phyloP scores from a whole-genome alignment of 2,113 vertebrate species.

The Carlito syrichta region DNA sequence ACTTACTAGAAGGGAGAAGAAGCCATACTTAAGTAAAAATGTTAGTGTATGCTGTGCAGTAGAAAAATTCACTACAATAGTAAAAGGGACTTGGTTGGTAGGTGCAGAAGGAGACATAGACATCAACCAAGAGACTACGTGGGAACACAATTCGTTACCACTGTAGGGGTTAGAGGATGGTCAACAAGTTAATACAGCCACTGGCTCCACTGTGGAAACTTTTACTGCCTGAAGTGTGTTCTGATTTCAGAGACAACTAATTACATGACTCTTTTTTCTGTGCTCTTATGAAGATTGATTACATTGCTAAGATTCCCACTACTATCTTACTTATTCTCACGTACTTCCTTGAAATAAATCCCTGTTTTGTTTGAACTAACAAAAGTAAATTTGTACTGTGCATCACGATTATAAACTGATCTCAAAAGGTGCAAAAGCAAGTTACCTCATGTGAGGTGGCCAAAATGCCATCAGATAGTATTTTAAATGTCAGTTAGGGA shows the following conservation, averaged over 20 bases:
- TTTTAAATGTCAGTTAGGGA: neutral
- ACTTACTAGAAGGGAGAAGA: neutral
- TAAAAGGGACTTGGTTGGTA: neutral
- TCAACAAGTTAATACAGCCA: neutral
- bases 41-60: neutral
- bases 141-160: neutral
- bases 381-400: neutral
- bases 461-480: neutral
- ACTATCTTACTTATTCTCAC: neutral
- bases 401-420: neutral
- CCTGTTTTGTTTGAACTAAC: neutral
- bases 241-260: neutral
- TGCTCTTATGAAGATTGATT: neutral
- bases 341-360: slow-evolving; percentile 6
- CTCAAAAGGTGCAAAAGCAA: neutral
- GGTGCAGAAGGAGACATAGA: neutral
- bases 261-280: neutral
- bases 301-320: neutral
- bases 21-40: neutral
- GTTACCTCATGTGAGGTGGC: neutral
- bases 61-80: neutral
- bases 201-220: neutral
- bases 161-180: fast-evolving
- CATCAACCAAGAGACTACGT: neutral
- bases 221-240: neutral